phyloP scores from a whole-genome alignment of 2,888 invertebrate genomes.

The Hyles lineata region DNA sequence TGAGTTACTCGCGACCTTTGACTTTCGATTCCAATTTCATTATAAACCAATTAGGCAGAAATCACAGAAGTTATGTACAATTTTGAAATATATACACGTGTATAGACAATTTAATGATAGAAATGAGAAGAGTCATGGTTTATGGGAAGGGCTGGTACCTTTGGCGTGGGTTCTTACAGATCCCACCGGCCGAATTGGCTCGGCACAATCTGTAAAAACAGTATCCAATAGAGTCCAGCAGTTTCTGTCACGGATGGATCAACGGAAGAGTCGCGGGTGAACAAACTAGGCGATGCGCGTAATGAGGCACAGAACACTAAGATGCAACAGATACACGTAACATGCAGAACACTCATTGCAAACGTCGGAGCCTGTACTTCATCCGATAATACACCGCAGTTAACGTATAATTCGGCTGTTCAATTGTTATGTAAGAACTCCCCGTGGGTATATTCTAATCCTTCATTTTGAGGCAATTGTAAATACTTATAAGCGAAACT shows the following conservation, averaged over 20 bases:
- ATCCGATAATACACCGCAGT: neutral
- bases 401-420: neutral
- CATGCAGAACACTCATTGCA: conserved; percentile 32
- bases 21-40: neutral
- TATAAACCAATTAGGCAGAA: neutral
- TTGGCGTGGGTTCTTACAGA: neutral
- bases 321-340: conserved; percentile 28
- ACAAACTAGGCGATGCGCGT: conserved; percentile 29
- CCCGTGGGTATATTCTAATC: neutral
- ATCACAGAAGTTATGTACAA: conserved; percentile 15
- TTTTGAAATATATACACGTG: conserved; percentile 5
- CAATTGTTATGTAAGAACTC: neutral
- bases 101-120: neutral
- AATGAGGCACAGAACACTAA: conserved; percentile 5
- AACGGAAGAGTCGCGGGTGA: conserved; percentile 18
- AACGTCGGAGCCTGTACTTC: conserved; percentile 27
- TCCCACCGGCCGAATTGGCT: neutral
- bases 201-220: neutral
- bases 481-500: neutral
- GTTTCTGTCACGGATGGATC: neutral
- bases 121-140: neutral
- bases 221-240: neutral
- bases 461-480: neutral
- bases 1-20: neutral
- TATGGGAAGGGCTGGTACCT: neutral